A percentile compares a stretch with the other conserved stretches of the same genome.
These are phyloP conservation scores for Coecobrya sp. DNA, from an alignment of 2,888 invertebrate species.

Conservation along the genomic window DNA sequence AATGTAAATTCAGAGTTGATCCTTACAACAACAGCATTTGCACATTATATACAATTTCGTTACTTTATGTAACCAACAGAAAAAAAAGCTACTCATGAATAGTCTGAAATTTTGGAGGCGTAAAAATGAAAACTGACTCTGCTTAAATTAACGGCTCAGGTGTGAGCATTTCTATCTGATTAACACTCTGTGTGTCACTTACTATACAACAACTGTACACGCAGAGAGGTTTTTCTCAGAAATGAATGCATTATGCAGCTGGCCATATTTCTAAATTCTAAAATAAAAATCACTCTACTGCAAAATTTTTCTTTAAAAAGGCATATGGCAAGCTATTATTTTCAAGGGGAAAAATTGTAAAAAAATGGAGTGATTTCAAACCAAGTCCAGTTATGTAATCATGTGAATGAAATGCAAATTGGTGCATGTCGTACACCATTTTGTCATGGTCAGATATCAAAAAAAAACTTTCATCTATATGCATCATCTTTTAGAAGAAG, in stretches of 20 bases:
- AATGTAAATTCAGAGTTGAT: constrained; percentile 1
- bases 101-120: background rate
- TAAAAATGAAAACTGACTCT: background rate
- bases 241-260: constrained; percentile 6
- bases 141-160: background rate
- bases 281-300: constrained; percentile 12
- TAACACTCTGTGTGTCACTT: background rate
- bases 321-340: constrained; percentile 11
- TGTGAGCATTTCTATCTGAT: background rate
- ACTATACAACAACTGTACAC: background rate
- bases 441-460: constrained; percentile 38
- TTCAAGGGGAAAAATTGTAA: background rate
- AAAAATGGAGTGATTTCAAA: constrained; percentile 36
- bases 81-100: background rate
- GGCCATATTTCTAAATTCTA: background rate
- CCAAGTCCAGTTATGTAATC: constrained; percentile 67
- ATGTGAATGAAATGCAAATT: constrained; percentile 52
- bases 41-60: background rate
- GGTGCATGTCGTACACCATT: background rate
- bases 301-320: constrained; percentile 6
- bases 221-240: background rate
- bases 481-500: no score
- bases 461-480: background rate
- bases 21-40: background rate
- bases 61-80: background rate